These are phyloP conservation scores for Psix sp. DNA, from an alignment of 1,140 invertebrate species.

Conservation along the genomic window DNA sequence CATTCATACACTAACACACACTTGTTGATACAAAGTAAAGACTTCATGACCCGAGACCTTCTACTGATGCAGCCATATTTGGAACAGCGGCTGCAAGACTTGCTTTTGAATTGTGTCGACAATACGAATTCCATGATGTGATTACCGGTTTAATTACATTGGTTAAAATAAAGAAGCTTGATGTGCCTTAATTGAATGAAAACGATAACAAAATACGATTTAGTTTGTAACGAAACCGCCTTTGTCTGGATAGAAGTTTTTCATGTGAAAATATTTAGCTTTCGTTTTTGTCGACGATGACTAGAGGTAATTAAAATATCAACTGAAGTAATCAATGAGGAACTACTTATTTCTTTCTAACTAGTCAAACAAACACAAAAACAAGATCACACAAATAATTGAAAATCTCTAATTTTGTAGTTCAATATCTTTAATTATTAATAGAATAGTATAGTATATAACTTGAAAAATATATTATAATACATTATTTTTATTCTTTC, in stretches of 20 bases:
- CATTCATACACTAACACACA: slow-evolving; percentile 18
- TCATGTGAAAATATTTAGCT: slow-evolving; percentile 35
- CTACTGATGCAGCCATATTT: slow-evolving; percentile 46
- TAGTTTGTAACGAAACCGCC: slow-evolving; percentile 11
- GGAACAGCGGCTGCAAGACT: slow-evolving; percentile 11
- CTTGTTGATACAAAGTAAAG: slow-evolving; percentile 57
- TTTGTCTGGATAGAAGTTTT: slow-evolving; percentile 14
- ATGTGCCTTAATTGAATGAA: slow-evolving; percentile 55
- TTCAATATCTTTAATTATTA: too few relatives aligned
- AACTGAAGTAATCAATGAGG: slow-evolving; percentile 18
- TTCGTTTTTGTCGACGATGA: slow-evolving; percentile 15
- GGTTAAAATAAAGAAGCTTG: slow-evolving; percentile 48
- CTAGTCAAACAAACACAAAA: too few relatives aligned
- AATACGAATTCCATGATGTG: slow-evolving; percentile 52
- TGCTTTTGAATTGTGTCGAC: slow-evolving; percentile 53
- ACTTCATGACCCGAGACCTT: slow-evolving; percentile 59
- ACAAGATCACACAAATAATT: too few relatives aligned
- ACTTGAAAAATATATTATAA: too few relatives aligned
- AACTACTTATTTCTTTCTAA: too few relatives aligned
- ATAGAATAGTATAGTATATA: too few relatives aligned
- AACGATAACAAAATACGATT: slow-evolving; percentile 35
- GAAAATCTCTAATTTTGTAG: too few relatives aligned
- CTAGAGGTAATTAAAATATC: slow-evolving; percentile 49
- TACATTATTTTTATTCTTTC: too few relatives aligned
- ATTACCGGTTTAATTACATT: slow-evolving; percentile 59